Base-by-base conservation (phyloP, 1,140 invertebrate species). In the Trichoplusia ni region DNA sequence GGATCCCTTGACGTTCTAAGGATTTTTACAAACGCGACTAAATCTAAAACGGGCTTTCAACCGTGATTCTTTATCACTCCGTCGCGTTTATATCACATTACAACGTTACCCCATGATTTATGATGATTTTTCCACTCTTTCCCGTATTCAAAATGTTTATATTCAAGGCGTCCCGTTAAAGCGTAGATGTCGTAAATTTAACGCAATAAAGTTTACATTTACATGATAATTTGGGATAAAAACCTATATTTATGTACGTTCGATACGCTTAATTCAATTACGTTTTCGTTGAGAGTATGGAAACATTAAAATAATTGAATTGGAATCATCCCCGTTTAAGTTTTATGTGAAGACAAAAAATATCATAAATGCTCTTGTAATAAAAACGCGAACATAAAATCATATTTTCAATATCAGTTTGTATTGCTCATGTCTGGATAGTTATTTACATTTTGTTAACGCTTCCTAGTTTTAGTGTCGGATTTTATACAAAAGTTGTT, bases 11-110 rank as follows among this genome's bases (percentile, higher is more conserved):
- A 72, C 72, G 71, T 79, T 63, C 70, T 25, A 62, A 68, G 82
- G 81, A 86, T 84, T 81, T 79, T 73, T 77, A 70, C 71, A 70
- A 75, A 71, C 77, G 70, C 69, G 21, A 54, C 49, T 64, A 68
- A 69, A 77, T 81, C 69, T 75, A 67, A 62, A 63, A 67, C 64
- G 56, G 61, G 51, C 56, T 68, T 40, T 62, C 40, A 69, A 63
- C 67, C 56, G 25, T 31, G 37, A 58, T 69, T 75, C 67, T 80
- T 75, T 78, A 76, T 81, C 76, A 77, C 73, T 67, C 66, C 44
- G 71, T 59, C 65, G 74, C 67, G 72, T 76, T 84, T 79, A 79
- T 68, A 65, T 76, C 73, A 65, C 75, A 70, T 80, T 79, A 76
- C 64, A 58, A 53, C 58, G 64, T 73, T 54, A 56, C 31, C 69